phyloP scores from a whole-genome alignment of 2,888 invertebrate genomes.

The Dicycla oo region DNA sequence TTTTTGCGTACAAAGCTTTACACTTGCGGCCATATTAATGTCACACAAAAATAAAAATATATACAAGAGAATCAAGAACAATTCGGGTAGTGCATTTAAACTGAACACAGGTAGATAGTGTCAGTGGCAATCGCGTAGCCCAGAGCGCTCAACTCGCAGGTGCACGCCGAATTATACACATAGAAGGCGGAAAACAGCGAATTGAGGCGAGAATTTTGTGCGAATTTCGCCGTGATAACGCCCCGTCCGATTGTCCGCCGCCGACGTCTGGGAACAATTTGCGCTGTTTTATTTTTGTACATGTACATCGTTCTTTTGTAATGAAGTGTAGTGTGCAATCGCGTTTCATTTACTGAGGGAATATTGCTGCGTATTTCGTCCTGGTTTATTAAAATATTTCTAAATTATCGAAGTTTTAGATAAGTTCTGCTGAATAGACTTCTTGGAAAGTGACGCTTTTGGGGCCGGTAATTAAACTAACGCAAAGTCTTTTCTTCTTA shows the following conservation, averaged over 20 bases:
- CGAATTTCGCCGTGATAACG: slow-evolving; percentile 73
- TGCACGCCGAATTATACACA: slow-evolving; percentile 76
- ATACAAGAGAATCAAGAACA: slow-evolving; percentile 73
- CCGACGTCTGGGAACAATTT: slow-evolving; percentile 69
- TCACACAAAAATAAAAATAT: slow-evolving; percentile 58
- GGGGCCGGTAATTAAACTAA: slow-evolving; percentile 29
- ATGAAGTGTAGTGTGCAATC: slow-evolving; percentile 74
- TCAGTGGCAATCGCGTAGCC: slow-evolving; percentile 78
- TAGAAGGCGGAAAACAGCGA: slow-evolving; percentile 70
- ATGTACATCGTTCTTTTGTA: slow-evolving; percentile 71
- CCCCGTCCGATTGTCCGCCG: slow-evolving; percentile 70
- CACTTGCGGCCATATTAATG: slow-evolving; percentile 49
- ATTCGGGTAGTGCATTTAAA: slow-evolving; percentile 77
- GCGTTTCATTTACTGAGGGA: slow-evolving; percentile 53
- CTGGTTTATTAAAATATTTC: slow-evolving; percentile 50
- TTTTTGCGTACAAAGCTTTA: slow-evolving; percentile 26
- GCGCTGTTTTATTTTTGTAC: slow-evolving; percentile 67
- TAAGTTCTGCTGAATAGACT: slow-evolving; percentile 26
- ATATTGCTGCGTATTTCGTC: slow-evolving; percentile 42
- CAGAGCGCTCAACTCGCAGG: slow-evolving; percentile 69
- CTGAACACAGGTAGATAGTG: slow-evolving; percentile 79
- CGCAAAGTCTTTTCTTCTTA: slow-evolving; percentile 10
- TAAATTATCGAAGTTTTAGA: slow-evolving; percentile 49
- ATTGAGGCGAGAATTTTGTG: slow-evolving; percentile 73
- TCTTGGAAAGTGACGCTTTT: slow-evolving; percentile 18